Evolutionary conservation across 2,888 invertebrate species (phyloP).

Genomic region (Rambutsinella grinnellia): DNA sequence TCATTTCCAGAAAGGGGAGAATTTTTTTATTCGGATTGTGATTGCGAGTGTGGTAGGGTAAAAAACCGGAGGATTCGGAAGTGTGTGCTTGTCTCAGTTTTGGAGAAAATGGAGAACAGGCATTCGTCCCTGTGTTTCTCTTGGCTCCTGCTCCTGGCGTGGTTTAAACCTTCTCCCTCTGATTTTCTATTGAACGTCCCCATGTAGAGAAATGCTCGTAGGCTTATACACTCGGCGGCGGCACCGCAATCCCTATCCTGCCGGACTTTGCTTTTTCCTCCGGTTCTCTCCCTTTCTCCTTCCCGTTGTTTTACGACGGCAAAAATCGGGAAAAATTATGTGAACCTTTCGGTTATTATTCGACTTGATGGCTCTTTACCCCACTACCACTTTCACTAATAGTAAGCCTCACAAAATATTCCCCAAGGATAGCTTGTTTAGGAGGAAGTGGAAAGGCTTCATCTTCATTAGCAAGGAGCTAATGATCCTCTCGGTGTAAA

Average conservation of each 20-base stretch:
- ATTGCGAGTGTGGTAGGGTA: not conserved
- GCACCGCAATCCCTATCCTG: slow-evolving; percentile 15
- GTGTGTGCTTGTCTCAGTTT: not conserved
- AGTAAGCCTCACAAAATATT: not conserved
- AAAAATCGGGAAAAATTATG: no score
- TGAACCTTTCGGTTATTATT: slow-evolving; percentile 48
- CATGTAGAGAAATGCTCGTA: slow-evolving; percentile 11
- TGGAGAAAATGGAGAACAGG: slow-evolving; percentile 34
- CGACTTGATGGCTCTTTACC: slow-evolving; percentile 14
- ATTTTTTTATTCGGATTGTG: not conserved
- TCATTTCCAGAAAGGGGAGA: not conserved
- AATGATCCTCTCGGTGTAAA: not conserved
- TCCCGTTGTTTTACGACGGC: slow-evolving; percentile 23
- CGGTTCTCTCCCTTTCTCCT: not conserved
- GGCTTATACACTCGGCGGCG: slow-evolving; percentile 11
- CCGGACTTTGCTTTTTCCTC: slow-evolving; percentile 32
- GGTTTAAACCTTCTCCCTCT: slow-evolving; percentile 40
- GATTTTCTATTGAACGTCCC: not conserved
- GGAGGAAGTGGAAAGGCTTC: not conserved
- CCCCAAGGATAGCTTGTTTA: slow-evolving; percentile 7
- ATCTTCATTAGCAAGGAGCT: not conserved
- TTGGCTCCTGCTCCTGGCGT: slow-evolving; percentile 58
- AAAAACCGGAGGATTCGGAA: not conserved
- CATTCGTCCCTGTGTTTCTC: slow-evolving; percentile 41
- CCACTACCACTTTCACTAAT: slow-evolving; percentile 8